These are phyloP conservation scores for Phainopepla nitens DNA, from an alignment of 2,113 vertebrate species.

Conservation along the genomic window DNA sequence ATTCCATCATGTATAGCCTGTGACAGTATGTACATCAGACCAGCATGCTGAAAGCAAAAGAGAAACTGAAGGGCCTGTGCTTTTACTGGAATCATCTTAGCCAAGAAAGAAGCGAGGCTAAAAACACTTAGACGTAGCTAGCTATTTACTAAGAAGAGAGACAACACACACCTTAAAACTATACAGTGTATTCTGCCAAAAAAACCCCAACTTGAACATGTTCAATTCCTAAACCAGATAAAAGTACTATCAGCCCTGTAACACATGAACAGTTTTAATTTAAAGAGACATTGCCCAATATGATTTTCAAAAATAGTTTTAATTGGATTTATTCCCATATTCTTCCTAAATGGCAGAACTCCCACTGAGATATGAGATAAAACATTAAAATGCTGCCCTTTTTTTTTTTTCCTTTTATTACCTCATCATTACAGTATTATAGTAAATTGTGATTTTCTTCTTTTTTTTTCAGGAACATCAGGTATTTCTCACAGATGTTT, in stretches of 20 bases:
- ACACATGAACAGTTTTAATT: neutral
- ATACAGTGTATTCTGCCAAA: neutral
- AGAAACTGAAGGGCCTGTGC: neutral
- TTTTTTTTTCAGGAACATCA: neutral
- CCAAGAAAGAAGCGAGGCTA: neutral
- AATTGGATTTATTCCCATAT: neutral
- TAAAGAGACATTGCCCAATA: constrained; percentile 36
- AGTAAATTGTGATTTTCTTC: neutral
- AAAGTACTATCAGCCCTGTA: neutral
- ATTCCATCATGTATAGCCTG: neutral
- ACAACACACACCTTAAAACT: neutral
- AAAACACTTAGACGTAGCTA: neutral
- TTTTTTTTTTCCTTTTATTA: neutral
- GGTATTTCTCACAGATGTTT: neutral
- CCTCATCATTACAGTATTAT: neutral
- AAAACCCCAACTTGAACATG: rapidly evolving
- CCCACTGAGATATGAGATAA: neutral
- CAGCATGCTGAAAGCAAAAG: neutral
- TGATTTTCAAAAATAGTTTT: neutral
- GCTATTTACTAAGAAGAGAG: neutral
- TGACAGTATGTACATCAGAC: neutral
- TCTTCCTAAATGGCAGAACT: neutral
- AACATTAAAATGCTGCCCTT: neutral
- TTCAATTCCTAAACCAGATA: neutral
- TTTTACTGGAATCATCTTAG: neutral